Conservation (phyloP, 1,140 invertebrate species). For the Leptinotarsa texana region DNA sequence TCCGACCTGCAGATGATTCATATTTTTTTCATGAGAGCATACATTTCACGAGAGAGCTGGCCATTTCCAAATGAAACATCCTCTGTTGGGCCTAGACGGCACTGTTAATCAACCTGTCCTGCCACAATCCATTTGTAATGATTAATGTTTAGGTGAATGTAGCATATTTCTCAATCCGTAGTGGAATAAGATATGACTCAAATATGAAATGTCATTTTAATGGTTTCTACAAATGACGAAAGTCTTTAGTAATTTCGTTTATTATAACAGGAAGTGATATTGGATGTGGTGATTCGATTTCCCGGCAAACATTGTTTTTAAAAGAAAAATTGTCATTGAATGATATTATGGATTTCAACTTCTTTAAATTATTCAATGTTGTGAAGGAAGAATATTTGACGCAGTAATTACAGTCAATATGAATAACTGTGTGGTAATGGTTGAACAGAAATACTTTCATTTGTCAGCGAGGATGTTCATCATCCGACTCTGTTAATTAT, state of each 20-base stretch:
- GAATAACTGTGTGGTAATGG: no score
- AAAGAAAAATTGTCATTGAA: no score
- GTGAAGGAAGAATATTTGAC: no score
- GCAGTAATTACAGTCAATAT: no score
- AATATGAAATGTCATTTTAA: slow-evolving; percentile 18
- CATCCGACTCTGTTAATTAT: no score
- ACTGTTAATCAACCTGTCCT: slow-evolving; percentile 18
- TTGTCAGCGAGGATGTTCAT: no score
- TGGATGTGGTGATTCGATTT: no score
- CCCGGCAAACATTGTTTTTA: no score
- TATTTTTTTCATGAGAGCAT: slow-evolving; percentile 1
- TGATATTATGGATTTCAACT: no score
- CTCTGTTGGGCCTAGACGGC: neutral
- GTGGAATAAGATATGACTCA: slow-evolving; percentile 13
- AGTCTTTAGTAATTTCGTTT: neutral
- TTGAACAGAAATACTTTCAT: no score
- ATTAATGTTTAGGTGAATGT: slow-evolving; percentile 9
- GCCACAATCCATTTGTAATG: slow-evolving; percentile 17
- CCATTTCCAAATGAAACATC: slow-evolving; percentile 17
- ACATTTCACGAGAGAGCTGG: neutral
- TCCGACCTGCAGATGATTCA: neutral
- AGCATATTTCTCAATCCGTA: slow-evolving; percentile 17
- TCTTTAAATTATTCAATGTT: no score
- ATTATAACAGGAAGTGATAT: no score
- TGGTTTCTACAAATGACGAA: neutral